Evolutionary conservation across 2,113 vertebrate genomes (phyloP), one percentile per base, ranked within the genome.

Genomic region (Brachyhypopomus occidentalis): DNA sequence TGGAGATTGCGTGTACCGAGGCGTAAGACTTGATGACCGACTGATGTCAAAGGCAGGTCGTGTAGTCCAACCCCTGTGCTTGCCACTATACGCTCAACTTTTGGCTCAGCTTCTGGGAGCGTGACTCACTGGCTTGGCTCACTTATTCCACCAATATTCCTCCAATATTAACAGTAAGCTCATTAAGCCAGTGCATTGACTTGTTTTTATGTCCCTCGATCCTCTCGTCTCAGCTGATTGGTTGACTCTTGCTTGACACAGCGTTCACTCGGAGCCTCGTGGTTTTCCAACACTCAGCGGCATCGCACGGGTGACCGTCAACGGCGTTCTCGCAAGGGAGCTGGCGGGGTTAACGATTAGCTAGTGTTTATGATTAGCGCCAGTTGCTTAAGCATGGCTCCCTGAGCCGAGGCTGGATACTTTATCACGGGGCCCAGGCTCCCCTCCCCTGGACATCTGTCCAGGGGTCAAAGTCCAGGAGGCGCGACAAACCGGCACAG

Each of bases 281-380:
- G 22, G 9, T 67, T 14, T 55, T 16, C 72, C 77, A 58, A 80
- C 84, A 77, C 77, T 83, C 67, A 69, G 14, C 3, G 23, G 63
- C 77, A 79, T 89, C 88, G 90, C 87, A 77, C 88, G 88, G 67
- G 73, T 0, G 74, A 62, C 64, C 86, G 84, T 81, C 86, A 88
- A 88, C 86, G 60, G 64, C 69, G 56, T 66, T 25, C 17, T 77
- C 20, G 78, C 89, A 8, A 45, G 86, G 88, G 86, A 91, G 86
- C 77, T 77, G 20, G 34, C 64, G 17, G 41, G 80, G 92, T 93
- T 93, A 93, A 93, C 92, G 70, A 92, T 93, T 93, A 89, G 80
- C 63, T 79, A 74, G 84, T 87, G 88, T 92, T 93, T 91, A 91
- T 93, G 91, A 91, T 92, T 92, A 88, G 87, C 69, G 4, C 20